Conservation (phyloP, 2,113 vertebrate genomes). For the Centropus bengalensis region DNA sequence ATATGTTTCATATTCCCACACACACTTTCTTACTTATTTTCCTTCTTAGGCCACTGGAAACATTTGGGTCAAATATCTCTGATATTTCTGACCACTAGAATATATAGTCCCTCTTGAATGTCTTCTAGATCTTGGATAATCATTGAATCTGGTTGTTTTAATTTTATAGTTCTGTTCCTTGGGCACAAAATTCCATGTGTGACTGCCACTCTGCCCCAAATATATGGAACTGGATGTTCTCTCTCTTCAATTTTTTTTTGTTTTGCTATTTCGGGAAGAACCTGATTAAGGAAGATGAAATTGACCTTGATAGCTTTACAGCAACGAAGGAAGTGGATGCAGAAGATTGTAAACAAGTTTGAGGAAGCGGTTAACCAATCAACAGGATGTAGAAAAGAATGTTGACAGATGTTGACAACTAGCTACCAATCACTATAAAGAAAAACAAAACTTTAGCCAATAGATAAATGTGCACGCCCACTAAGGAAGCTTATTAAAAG, state of each 20-base stretch:
- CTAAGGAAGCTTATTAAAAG: no score
- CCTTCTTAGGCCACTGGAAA: background rate
- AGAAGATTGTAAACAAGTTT: no score
- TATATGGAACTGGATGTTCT: background rate
- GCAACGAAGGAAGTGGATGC: no score
- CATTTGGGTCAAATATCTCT: background rate
- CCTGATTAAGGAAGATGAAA: no score
- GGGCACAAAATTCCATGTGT: background rate
- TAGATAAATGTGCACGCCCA: no score
- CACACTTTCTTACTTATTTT: background rate
- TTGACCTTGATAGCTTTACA: no score
- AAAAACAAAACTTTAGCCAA: no score
- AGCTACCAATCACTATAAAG: no score
- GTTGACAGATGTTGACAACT: no score
- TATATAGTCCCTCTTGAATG: background rate
- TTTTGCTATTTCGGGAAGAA: background rate
- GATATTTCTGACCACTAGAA: background rate
- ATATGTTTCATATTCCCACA: background rate
- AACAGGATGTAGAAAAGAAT: no score
- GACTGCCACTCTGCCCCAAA: background rate
- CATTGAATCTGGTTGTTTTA: background rate
- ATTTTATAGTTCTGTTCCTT: background rate
- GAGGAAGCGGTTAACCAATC: no score
- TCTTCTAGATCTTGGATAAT: background rate
- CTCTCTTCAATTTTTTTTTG: background rate